Base-by-base conservation (phyloP, 2,888 invertebrate genomes). In the Lomographa bimaculata region DNA sequence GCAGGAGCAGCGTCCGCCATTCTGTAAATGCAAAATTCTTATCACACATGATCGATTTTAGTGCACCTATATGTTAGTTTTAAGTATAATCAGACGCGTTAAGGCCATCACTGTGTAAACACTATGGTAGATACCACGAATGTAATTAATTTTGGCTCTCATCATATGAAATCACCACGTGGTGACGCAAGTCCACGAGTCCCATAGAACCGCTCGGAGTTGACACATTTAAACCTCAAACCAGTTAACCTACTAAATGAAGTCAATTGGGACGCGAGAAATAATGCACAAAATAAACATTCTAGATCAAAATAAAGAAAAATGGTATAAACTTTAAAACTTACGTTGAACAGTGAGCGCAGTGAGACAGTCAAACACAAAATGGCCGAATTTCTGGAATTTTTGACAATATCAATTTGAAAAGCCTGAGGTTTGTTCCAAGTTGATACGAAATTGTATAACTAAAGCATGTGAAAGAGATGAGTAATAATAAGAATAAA, bases 1-100 rank as follows among this genome's bases (percentile, higher is more conserved):
- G 97, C 97, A 94, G 97, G 96, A 95, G 97, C 97, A 92, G 96
- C 94, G 95, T 98, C 98, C 96, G 98, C 98, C 98, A 98, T 98
- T 92, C 94, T 95, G 63, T 0, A 41, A 41, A 39, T 5, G 16
- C 11, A 76, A 77, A 54, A n/a, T n/a, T n/a, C n/a, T n/a, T n/a
- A n/a, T n/a, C n/a, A n/a, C n/a, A n/a, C n/a, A n/a, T n/a, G n/a
- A n/a, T n/a, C n/a, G n/a, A n/a, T n/a, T n/a, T n/a, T n/a, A n/a
- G n/a, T n/a, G n/a, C n/a, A n/a, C n/a, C n/a, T n/a, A n/a, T n/a
- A n/a, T n/a, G n/a, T n/a, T n/a, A n/a, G n/a, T n/a, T n/a, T n/a
- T n/a, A n/a, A n/a, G n/a, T n/a, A n/a, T n/a, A 69, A 68, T 86
- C 86, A 86, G 86, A 87, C 87, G 79, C 79, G 60, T 76, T 67